Base-by-base conservation (phyloP, 53 echinoderm and acorn worm species). In the Hippasteria phrygiana region DNA sequence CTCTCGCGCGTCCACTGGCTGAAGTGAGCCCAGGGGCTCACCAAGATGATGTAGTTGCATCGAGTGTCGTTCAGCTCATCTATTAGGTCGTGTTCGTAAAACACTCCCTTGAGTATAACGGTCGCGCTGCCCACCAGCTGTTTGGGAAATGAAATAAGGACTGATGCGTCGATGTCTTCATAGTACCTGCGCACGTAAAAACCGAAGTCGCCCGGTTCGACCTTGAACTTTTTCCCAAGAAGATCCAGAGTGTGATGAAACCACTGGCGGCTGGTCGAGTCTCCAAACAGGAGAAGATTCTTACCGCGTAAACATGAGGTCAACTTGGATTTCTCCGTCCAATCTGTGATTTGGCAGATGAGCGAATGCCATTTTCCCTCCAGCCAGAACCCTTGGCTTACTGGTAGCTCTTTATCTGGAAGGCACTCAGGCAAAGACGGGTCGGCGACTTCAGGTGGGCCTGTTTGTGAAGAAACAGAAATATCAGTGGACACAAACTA, bases 331-430 rank as follows among this genome's bases (percentile, higher is more conserved):
- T 22, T 4, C 8, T 27, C 50, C 4, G 62, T 71, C 84, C 83
- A 83, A 29, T 51, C 56, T 14, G 47, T 84, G 64, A 64, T 84
- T 0, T n/a, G 10, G 55, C 95, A 95, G 39, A 84, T 33, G 18
- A 93, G 75, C 5, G 92, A 91, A 3, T 78, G 22, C 90, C 93
- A 95, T 28, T 47, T 83, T 20, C 77, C 80, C n/a, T 37, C 43
- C 0, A 88, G 55, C 95, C 95, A 95, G 67, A 76, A 95, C 0
- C 95, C 95, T 32, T 93, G 92, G 26, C 77, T 89, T 9, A 83
- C 40, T 9, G 42, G 80, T 13, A 62, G 62, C 0, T 80, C 43
- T 26, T 59, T 18, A 32, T 78, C 78, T 17, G 78, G 78, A 9
- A 56, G 28, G 39, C 78, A 78, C 26, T 41, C 17, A 1, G 43